phyloP scores from a whole-genome alignment of 2,113 vertebrate genomes.

The Noturus placidus region DNA sequence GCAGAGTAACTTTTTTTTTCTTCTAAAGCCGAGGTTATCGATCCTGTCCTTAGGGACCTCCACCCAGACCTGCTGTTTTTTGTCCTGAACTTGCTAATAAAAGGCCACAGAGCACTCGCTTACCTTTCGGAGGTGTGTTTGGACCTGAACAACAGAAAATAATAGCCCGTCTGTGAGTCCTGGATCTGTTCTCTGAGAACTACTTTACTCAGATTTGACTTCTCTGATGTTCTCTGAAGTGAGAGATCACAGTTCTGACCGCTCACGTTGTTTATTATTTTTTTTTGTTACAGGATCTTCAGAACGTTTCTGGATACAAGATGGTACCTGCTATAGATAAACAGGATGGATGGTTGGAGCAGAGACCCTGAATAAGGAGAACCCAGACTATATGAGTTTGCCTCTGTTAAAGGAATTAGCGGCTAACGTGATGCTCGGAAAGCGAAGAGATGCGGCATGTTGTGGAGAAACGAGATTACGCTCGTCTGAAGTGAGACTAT shows the following conservation, averaged over 20 bases:
- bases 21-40: background rate
- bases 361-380: background rate
- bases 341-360: background rate
- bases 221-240: background rate
- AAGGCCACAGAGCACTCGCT: background rate
- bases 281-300: background rate
- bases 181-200: background rate
- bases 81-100: slow-evolving; percentile 10
- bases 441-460: slow-evolving; percentile 13
- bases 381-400: background rate
- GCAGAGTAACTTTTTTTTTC: background rate
- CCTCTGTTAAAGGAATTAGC: background rate
- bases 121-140: slow-evolving; percentile 4
- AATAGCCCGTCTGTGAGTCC: background rate
- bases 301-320: background rate
- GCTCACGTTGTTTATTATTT: background rate
- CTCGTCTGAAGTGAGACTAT: slow-evolving; percentile 21
- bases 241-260: background rate
- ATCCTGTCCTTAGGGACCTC: slow-evolving; percentile 10
- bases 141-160: background rate
- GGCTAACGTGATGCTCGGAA: background rate
- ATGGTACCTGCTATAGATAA: background rate
- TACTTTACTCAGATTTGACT: background rate
- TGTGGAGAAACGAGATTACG: slow-evolving; percentile 6
- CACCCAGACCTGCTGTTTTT: background rate